Conservation (phyloP, 2,797 vertebrate genomes). For the Cirrhinus mrigala region DNA sequence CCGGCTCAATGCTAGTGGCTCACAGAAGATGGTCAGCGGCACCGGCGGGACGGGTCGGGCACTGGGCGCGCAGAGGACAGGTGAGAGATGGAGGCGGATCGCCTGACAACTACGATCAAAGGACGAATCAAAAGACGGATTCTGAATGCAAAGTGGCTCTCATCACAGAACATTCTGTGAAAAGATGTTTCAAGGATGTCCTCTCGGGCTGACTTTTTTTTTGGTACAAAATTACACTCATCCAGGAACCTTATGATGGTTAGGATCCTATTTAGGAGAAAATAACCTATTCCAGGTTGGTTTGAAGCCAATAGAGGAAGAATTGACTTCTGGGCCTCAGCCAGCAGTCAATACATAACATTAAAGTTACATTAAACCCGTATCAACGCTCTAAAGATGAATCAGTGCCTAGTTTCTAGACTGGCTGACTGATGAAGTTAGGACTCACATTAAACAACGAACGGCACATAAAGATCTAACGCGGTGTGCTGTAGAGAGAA, state of each 20-base stretch:
- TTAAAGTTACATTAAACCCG: constrained; percentile 34
- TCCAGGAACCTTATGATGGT: constrained; percentile 3
- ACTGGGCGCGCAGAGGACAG: constrained; percentile 52
- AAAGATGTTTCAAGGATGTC: constrained; percentile 37
- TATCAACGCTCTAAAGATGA: constrained; percentile 25
- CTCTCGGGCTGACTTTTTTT: constrained; percentile 5
- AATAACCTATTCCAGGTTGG: constrained; percentile 25
- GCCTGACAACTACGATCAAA: constrained; percentile 23
- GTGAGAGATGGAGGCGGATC: neutral
- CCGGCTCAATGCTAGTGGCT: constrained; percentile 67
- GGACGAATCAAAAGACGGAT: neutral
- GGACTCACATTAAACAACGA: neutral
- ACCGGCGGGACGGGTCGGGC: neutral
- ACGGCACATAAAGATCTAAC: neutral
- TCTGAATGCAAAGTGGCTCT: constrained; percentile 36
- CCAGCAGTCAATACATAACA: constrained; percentile 33
- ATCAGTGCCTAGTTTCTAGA: constrained; percentile 4
- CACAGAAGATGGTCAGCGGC: constrained; percentile 47
- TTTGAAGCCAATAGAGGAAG: constrained; percentile 3
- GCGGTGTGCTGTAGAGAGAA: neutral
- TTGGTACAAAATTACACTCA: neutral
- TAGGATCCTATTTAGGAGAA: constrained; percentile 1
- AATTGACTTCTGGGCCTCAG: neutral
- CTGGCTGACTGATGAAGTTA: constrained; percentile 19
- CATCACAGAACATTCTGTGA: constrained; percentile 4